A percentile compares a stretch with the other conserved stretches of the same genome.
Evolutionary conservation across 1,140 invertebrate genomes (phyloP).

Genomic region (Glossosoma conforme): DNA sequence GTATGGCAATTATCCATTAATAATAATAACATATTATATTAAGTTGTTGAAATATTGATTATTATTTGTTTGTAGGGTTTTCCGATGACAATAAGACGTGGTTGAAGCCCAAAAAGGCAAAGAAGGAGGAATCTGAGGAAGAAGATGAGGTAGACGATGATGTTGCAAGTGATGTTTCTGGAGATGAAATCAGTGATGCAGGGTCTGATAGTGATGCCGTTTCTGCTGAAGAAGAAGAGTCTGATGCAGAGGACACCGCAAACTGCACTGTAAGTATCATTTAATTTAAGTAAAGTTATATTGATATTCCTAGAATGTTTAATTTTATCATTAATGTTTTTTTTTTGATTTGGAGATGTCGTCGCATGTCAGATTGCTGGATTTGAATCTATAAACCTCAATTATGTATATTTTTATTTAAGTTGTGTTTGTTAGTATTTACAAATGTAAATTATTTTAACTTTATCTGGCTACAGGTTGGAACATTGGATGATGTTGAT

Average conservation of each 20-base stretch:
- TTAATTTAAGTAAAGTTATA: no score
- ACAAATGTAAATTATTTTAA: no score
- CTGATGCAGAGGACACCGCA: slow-evolving; percentile 15
- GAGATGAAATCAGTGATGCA: slow-evolving; percentile 35
- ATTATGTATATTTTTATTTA: no score
- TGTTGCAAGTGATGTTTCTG: slow-evolving; percentile 29
- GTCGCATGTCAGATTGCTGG: no score
- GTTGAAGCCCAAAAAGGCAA: slow-evolving; percentile 58
- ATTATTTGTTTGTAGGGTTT: slow-evolving; percentile 45
- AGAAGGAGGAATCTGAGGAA: slow-evolving; percentile 26
- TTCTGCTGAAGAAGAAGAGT: slow-evolving; percentile 23
- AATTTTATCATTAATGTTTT: no score
- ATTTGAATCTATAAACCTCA: no score
- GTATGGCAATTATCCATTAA: no score
- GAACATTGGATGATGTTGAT: slow-evolving; percentile 47
- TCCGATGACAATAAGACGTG: slow-evolving; percentile 66
- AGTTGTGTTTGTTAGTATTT: no score
- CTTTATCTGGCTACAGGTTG: no score
- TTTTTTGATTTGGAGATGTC: no score
- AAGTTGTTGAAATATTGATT: neutral
- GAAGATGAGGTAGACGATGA: slow-evolving; percentile 34
- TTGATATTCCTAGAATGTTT: slow-evolving; percentile 10
- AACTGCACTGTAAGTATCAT: slow-evolving; percentile 12
- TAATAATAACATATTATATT: neutral
- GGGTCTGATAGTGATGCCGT: slow-evolving; percentile 27